Evolutionary conservation across 2,888 invertebrate species (phyloP).

Genomic region (Cerceris rybyensis): DNA sequence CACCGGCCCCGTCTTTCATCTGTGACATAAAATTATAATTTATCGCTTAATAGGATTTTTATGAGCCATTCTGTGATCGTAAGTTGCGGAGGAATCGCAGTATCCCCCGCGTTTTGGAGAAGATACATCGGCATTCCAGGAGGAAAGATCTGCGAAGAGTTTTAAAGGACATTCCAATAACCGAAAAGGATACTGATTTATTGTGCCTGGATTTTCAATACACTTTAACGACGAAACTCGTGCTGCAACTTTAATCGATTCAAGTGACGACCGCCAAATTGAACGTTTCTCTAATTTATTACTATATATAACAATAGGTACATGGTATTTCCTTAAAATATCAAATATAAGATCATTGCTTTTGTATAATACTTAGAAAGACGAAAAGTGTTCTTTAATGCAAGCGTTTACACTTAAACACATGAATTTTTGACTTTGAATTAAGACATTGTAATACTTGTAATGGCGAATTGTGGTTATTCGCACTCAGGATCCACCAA

Average conservation of each 20-base stretch:
- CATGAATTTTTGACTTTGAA: no score
- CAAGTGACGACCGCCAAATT: background rate
- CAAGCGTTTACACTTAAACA: no score
- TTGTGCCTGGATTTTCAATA: constrained; percentile 33
- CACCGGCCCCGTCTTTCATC: background rate
- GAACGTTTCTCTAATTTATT: background rate
- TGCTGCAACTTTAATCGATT: constrained; percentile 4
- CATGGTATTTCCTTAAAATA: no score
- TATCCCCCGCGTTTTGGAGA: constrained; percentile 1
- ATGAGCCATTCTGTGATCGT: constrained; percentile 21
- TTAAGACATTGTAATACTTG: no score
- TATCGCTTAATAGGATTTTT: constrained; percentile 55
- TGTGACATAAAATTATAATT: constrained; percentile 51
- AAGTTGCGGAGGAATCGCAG: constrained; percentile 18
- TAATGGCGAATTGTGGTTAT: no score
- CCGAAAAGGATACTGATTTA: constrained; percentile 53
- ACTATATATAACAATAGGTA: no score
- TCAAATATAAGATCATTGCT: no score
- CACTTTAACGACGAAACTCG: constrained; percentile 34
- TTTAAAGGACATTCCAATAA: constrained; percentile 44
- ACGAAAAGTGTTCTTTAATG: no score
- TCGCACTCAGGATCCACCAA: no score
- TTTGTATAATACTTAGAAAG: no score
- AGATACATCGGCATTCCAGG: constrained; percentile 29
- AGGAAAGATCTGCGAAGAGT: constrained; percentile 25